Evolutionary conservation across 2,113 vertebrate genomes (phyloP).

Genomic region (Cercopithecus mona): DNA sequence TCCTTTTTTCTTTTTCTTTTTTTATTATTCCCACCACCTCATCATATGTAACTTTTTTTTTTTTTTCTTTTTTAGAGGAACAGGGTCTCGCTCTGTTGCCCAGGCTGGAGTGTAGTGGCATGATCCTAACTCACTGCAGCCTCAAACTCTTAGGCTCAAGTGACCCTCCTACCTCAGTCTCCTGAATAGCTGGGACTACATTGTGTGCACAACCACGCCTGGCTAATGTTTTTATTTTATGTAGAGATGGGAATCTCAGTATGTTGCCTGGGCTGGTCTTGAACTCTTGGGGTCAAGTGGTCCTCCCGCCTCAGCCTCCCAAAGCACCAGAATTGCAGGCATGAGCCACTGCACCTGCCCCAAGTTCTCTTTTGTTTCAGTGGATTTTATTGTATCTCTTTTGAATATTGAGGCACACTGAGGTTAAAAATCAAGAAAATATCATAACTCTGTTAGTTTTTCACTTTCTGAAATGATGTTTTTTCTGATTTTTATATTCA

Average conservation of each 20-base stretch:
- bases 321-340: not conserved
- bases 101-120: too few relatives aligned
- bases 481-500: slow-evolving; percentile 1
- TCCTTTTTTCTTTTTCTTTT: not conserved
- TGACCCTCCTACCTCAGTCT: too few relatives aligned
- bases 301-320: not conserved
- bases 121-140: too few relatives aligned
- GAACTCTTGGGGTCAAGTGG: not conserved
- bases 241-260: too few relatives aligned
- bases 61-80: too few relatives aligned
- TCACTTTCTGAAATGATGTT: not conserved
- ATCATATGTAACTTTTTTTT: too few relatives aligned
- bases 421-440: not conserved
- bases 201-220: too few relatives aligned
- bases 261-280: too few relatives aligned
- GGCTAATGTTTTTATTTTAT: too few relatives aligned
- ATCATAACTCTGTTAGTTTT: not conserved
- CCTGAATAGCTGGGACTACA: too few relatives aligned
- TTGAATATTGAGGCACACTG: not conserved
- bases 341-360: not conserved
- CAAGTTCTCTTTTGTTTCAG: not conserved
- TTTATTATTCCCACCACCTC: not conserved
- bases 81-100: too few relatives aligned
- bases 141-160: too few relatives aligned
- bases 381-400: not conserved